A percentile compares a stretch with the other conserved stretches of the same genome.
Evolutionary conservation across 2,888 invertebrate genomes (phyloP).

Genomic region (Agrochola macilenta): DNA sequence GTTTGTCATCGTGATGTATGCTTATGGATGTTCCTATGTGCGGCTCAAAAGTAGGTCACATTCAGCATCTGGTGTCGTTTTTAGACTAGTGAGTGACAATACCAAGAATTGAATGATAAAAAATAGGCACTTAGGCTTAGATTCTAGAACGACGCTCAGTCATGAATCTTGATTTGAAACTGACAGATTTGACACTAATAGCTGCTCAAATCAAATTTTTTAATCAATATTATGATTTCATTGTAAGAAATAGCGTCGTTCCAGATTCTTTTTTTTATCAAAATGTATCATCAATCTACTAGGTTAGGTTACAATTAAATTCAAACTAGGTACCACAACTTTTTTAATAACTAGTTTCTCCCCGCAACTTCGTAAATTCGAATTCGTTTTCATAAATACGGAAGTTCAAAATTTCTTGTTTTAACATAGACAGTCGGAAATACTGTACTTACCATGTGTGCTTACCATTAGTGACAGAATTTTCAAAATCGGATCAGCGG

Average conservation of each 20-base stretch:
- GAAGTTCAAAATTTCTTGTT: too few species aligned
- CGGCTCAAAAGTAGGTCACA: constrained; percentile 44
- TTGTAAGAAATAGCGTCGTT: too few species aligned
- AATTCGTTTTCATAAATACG: too few species aligned
- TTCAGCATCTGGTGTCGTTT: constrained; percentile 23
- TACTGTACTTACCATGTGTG: too few species aligned
- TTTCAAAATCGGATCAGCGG: too few species aligned
- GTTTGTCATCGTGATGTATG: constrained; percentile 28
- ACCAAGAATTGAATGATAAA: constrained; percentile 32
- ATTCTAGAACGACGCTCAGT: constrained; percentile 1
- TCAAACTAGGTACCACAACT: too few species aligned
- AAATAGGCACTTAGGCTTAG: constrained; percentile 25
- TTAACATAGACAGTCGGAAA: too few species aligned
- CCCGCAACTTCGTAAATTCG: too few species aligned
- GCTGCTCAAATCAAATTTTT: background rate
- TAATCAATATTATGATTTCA: background rate
- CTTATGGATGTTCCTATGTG: constrained; percentile 6
- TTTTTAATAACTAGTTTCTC: too few species aligned
- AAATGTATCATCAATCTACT: too few species aligned
- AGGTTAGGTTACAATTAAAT: too few species aligned
- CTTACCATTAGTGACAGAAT: too few species aligned
- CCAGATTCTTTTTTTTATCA: background rate
- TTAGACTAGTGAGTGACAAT: constrained; percentile 1
- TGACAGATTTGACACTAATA: constrained; percentile 38
- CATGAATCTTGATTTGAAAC: constrained; percentile 22